A percentile compares a stretch with the other conserved stretches of the same genome.
phyloP scores from a whole-genome alignment of 2,888 invertebrate species.

The Sesamia inferens region DNA sequence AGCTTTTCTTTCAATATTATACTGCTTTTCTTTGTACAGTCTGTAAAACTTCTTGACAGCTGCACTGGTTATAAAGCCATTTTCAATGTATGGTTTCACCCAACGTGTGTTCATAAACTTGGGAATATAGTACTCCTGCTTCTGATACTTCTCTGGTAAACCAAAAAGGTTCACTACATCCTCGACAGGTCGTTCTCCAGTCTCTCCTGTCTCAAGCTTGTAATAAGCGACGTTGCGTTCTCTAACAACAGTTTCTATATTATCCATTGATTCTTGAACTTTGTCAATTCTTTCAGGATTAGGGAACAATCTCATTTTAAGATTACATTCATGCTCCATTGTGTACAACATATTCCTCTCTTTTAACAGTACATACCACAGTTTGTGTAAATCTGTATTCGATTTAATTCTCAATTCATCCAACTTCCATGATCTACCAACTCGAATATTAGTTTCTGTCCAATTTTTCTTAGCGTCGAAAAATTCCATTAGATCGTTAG shows the following conservation, averaged over 20 bases:
- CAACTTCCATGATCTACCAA: conserved; percentile 96
- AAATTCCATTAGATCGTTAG: conserved; percentile 94
- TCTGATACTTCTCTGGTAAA: conserved; percentile 88
- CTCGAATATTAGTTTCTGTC: conserved; percentile 93
- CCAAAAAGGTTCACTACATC: conserved; percentile 91
- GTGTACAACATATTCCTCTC: conserved; percentile 99
- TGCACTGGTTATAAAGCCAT: conserved; percentile 86
- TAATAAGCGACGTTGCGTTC: conserved; percentile 98
- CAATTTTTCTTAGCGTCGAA: conserved; percentile 97
- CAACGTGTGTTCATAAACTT: conserved; percentile 92
- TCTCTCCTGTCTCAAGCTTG: conserved; percentile 96
- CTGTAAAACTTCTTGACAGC: conserved; percentile 90
- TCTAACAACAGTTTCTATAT: conserved; percentile 96
- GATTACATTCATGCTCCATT: conserved; percentile 96
- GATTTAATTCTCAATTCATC: conserved; percentile 98
- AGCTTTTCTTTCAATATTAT: conserved; percentile 89
- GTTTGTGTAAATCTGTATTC: conserved; percentile 98
- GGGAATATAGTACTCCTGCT: conserved; percentile 92
- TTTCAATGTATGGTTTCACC: conserved; percentile 90
- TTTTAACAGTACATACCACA: conserved; percentile 97
- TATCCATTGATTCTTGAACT: conserved; percentile 98
- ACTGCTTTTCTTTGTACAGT: conserved; percentile 92
- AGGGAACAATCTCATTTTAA: conserved; percentile 93
- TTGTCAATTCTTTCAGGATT: conserved; percentile 98
- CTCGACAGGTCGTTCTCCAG: conserved; percentile 93